A percentile compares a stretch with the other conserved stretches of the same genome.
Evolutionary conservation across 2,797 vertebrate genomes (phyloP).

Genomic region (Lerista edwardsae): DNA sequence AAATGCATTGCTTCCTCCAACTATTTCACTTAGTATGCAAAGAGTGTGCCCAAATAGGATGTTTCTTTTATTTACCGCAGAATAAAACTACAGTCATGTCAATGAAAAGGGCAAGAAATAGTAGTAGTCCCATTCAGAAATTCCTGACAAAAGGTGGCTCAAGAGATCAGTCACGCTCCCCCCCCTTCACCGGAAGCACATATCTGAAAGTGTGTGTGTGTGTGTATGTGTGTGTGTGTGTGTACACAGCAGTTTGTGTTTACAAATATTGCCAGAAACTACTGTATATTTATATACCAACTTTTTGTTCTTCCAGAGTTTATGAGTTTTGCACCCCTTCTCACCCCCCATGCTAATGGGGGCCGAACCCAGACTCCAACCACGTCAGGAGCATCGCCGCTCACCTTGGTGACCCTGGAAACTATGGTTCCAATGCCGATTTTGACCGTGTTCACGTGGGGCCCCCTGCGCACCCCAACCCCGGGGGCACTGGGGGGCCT

Average conservation of each 20-base stretch:
- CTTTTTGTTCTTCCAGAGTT: too few species aligned
- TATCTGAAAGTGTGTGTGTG: conserved; percentile 52
- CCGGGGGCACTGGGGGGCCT: too few species aligned
- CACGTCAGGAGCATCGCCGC: too few species aligned
- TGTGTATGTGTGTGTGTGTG: conserved; percentile 52
- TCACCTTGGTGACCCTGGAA: too few species aligned
- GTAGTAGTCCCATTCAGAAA: conserved; percentile 24
- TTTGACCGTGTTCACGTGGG: too few species aligned
- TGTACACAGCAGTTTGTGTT: conserved; percentile 51
- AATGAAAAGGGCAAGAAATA: conserved; percentile 24
- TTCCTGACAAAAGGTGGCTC: conserved; percentile 44
- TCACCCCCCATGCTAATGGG: too few species aligned
- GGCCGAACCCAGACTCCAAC: too few species aligned
- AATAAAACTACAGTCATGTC: conserved; percentile 21
- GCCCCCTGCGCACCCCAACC: too few species aligned
- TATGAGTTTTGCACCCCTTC: too few species aligned
- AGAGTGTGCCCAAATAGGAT: conserved; percentile 12
- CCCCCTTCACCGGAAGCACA: conserved; percentile 36
- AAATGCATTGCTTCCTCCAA: conserved; percentile 53
- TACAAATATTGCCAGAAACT: conserved; percentile 59
- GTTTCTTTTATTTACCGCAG: conserved; percentile 55
- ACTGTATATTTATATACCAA: too few species aligned
- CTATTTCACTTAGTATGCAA: conserved; percentile 49
- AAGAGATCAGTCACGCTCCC: conserved; percentile 39
- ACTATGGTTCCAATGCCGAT: too few species aligned